phyloP scores from a whole-genome alignment of 2,797 vertebrate genomes.

The Sebastes aleutianus region DNA sequence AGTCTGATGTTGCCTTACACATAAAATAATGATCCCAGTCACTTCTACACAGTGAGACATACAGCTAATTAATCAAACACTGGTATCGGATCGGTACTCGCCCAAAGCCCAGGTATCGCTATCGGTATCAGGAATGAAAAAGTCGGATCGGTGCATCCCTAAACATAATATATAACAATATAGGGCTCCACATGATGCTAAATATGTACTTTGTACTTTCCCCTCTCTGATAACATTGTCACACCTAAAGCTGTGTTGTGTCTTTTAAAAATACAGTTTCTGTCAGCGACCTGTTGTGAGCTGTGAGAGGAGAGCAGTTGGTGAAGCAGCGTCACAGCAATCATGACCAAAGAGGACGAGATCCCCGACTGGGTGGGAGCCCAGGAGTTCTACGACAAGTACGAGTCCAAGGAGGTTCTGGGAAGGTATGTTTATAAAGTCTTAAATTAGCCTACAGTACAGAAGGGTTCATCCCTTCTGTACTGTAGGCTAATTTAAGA shows the following conservation, averaged over 20 bases:
- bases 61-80: no score
- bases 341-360: constrained; percentile 94
- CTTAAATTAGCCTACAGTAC: not conserved
- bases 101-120: no score
- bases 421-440: constrained; percentile 85
- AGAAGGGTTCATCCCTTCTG: fast-evolving
- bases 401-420: constrained; percentile 94
- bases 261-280: not conserved
- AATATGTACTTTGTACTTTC: not conserved
- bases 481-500: no score
- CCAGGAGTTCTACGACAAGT: constrained; percentile 94
- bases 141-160: no score
- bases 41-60: no score
- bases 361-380: constrained; percentile 88
- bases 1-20: no score
- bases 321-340: constrained; percentile 36
- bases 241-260: not conserved
- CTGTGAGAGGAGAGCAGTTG: constrained; percentile 18
- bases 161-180: not conserved
- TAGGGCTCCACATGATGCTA: not conserved
- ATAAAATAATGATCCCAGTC: no score
- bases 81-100: no score
- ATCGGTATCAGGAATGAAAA: no score
- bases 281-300: constrained; percentile 29
- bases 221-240: not conserved